Evolutionary conservation across 2,113 vertebrate genomes (phyloP).

Genomic region (Serinus canaria): DNA sequence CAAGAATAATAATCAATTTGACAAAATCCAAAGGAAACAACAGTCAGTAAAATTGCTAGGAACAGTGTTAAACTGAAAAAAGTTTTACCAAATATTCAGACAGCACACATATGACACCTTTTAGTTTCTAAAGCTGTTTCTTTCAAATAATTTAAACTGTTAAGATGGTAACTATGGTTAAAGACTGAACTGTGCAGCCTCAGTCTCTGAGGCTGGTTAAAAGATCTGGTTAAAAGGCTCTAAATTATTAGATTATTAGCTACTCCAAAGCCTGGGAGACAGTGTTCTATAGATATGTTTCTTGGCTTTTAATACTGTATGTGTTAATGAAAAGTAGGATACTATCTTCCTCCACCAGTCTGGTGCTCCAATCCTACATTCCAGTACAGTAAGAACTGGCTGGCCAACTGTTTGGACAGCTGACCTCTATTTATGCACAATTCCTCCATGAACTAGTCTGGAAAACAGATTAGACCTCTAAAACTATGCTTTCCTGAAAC

Average conservation of each 20-base stretch:
- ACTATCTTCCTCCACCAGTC: background rate
- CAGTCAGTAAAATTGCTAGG: background rate
- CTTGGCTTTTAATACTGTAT: background rate
- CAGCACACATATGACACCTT: background rate
- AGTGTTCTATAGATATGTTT: background rate
- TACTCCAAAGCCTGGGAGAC: background rate
- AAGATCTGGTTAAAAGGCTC: background rate
- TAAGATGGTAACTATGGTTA: background rate
- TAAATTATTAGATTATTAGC: background rate
- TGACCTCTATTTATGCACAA: background rate
- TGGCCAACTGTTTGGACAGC: background rate
- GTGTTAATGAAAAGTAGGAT: background rate
- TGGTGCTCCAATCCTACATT: background rate
- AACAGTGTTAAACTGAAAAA: background rate
- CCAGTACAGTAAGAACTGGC: background rate
- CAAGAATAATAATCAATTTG: background rate
- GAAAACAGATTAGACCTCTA: background rate
- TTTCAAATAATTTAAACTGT: background rate
- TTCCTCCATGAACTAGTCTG: background rate
- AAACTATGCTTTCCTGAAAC: background rate
- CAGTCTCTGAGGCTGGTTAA: too few relatives aligned
- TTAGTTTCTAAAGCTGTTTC: background rate
- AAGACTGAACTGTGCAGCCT: background rate
- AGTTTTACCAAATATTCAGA: background rate
- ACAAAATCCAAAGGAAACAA: background rate